Evolutionary conservation across 2,888 invertebrate genomes (phyloP).

Genomic region (Harpalus rubripes): DNA sequence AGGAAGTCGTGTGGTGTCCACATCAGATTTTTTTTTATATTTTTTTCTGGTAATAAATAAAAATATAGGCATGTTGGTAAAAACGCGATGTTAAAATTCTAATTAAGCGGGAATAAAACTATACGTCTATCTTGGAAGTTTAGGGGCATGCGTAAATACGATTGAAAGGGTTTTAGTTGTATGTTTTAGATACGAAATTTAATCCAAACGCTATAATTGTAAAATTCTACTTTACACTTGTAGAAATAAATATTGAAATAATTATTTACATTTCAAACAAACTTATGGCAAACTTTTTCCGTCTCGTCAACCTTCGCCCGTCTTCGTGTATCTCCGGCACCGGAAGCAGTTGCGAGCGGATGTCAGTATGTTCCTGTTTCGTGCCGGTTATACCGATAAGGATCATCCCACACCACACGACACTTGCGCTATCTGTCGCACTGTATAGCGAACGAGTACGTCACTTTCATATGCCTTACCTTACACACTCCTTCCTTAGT

Average conservation of each 20-base stretch:
- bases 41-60: too few species aligned
- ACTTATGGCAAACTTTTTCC: background rate
- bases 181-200: too few species aligned
- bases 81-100: too few species aligned
- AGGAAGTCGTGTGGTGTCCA: too few species aligned
- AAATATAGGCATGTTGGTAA: too few species aligned
- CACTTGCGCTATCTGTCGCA: conserved; percentile 33
- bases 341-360: conserved; percentile 62
- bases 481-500: background rate
- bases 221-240: too few species aligned
- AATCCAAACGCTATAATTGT: too few species aligned
- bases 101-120: too few species aligned
- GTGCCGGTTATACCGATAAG: conserved; percentile 50
- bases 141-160: too few species aligned
- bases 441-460: background rate
- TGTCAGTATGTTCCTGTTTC: conserved; percentile 64
- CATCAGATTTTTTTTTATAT: too few species aligned
- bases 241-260: background rate
- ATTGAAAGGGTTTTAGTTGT: too few species aligned
- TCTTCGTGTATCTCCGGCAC: conserved; percentile 11
- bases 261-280: background rate
- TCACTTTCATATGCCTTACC: conserved; percentile 8
- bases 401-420: conserved; percentile 40
- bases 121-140: too few species aligned
- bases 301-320: background rate